Evolutionary conservation across 2,888 invertebrate species (phyloP).

Genomic region (Hypena proboscidalis): DNA sequence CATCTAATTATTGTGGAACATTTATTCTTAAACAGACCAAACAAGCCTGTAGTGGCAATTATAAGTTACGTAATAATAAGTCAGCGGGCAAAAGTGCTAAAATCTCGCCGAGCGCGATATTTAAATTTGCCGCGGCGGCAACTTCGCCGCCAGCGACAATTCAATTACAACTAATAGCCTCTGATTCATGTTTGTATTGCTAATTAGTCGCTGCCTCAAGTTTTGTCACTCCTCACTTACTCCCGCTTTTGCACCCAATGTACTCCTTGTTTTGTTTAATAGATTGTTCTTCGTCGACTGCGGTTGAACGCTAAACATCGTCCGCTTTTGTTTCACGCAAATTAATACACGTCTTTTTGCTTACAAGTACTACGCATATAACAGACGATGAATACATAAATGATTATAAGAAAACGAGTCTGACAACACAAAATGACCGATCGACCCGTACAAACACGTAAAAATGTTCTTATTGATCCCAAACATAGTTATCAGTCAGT

Average conservation of each 20-base stretch:
- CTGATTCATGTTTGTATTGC: slow-evolving; percentile 85
- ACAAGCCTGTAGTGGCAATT: slow-evolving; percentile 33
- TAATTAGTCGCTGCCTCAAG: slow-evolving; percentile 83
- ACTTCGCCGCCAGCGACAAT: slow-evolving; percentile 80
- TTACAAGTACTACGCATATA: slow-evolving; percentile 18
- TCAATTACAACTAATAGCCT: slow-evolving; percentile 85
- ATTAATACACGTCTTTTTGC: slow-evolving; percentile 62
- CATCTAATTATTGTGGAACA: too few species aligned
- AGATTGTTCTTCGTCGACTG: slow-evolving; percentile 70
- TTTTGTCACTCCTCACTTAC: slow-evolving; percentile 82
- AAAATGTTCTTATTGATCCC: slow-evolving; percentile 35
- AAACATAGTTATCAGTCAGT: slow-evolving; percentile 41
- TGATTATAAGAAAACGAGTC: slow-evolving; percentile 17
- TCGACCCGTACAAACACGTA: slow-evolving; percentile 24
- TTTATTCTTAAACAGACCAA: background rate
- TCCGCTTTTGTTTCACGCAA: slow-evolving; percentile 65
- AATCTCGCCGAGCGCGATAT: slow-evolving; percentile 77
- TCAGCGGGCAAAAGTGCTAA: slow-evolving; percentile 59
- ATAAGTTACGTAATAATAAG: slow-evolving; percentile 55
- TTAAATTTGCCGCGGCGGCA: slow-evolving; percentile 79
- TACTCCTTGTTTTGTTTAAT: slow-evolving; percentile 71
- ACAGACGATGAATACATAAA: slow-evolving; percentile 19
- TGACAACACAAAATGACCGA: slow-evolving; percentile 12
- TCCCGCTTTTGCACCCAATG: slow-evolving; percentile 58
- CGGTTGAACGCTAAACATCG: slow-evolving; percentile 61